Base-by-base conservation (phyloP, 2,888 invertebrate species). In the Caenorhabditis imperialis region DNA sequence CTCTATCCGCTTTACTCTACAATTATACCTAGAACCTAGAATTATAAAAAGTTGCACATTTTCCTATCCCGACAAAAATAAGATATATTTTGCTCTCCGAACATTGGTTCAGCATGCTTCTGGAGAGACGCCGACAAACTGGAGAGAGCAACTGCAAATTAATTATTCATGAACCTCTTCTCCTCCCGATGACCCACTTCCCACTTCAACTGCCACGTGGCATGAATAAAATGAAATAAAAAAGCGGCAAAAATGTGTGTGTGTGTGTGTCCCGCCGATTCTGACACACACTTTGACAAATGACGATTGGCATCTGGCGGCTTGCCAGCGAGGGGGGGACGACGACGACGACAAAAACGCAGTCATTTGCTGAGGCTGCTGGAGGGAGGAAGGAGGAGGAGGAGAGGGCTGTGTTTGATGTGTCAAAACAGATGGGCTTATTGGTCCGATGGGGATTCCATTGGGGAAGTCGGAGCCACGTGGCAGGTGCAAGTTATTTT, bases 271-370 rank as follows among this genome's bases (percentile, higher is more conserved):
- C n/a, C n/a, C n/a, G n/a, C n/a, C n/a, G n/a, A n/a, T n/a, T n/a
- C n/a, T 30, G 30, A 30, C 30, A 30, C 57, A 51, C 57, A 67
- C 67, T 57, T 67, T 67, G 67, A 67, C 67, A 67, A 67, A 67
- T 67, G 67, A 67, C 67, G 67, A 57, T 67, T 67, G 57, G 57
- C 67, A 67, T 67, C 67, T 67, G 67, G 67, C 67, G 67, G 67
- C 67, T 67, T 67, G 55, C 57, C 57, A 57, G 67, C 57, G 67
- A 67, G 50, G 50, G 67, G 42, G 50, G 57, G 67, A 51, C 30
- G 51, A 57, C 14, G 38, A 42, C 20, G 38, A 53, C 51, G 23
- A 47, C 30, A 61, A 22, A 50, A n/a, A 20, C 44, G 50, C 55
- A 67, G 67, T 67, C 57, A 67, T 67, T 67, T 67, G 67, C 50